Percentiles rank a stretch among this genome's conserved stretches.
Conservation (phyloP, 2,797 vertebrate species). For the Loris lydekkerianus region DNA sequence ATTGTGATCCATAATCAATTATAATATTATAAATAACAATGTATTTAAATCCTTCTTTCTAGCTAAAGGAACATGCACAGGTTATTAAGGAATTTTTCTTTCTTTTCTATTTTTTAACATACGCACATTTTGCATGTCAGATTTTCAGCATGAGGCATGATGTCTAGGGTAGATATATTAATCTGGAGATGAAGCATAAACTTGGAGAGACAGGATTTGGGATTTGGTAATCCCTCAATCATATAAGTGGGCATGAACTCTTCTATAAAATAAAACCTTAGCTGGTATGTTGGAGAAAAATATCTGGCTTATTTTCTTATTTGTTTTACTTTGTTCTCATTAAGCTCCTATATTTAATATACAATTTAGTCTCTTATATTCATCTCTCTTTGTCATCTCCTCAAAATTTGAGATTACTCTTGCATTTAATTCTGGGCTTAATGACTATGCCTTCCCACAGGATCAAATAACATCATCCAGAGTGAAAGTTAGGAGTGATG, state of each 20-base stretch:
- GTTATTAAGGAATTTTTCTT: neutral
- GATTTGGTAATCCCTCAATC: neutral
- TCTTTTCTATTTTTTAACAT: neutral
- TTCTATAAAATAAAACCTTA: constrained; percentile 21
- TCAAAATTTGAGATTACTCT: constrained; percentile 76
- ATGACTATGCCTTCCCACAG: constrained; percentile 80
- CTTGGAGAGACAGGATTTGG: neutral
- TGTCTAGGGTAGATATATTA: neutral
- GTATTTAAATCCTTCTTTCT: constrained; percentile 23
- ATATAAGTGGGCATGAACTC: neutral
- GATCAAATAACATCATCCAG: constrained; percentile 86
- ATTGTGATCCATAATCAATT: constrained; percentile 20
- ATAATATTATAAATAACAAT: constrained; percentile 59
- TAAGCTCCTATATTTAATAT: neutral
- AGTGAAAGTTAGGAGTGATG: constrained; percentile 85
- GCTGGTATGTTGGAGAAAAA: neutral
- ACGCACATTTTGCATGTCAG: neutral
- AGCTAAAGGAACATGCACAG: neutral
- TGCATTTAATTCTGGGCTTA: constrained; percentile 84
- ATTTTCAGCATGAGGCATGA: neutral
- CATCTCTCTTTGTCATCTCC: constrained; percentile 57
- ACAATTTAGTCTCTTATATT: constrained; percentile 62
- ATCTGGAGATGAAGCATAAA: neutral
- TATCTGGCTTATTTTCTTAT: neutral
- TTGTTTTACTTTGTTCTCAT: constrained; percentile 46